These are phyloP conservation scores for Chrysotoxum bicinctum DNA, from an alignment of 2,888 invertebrate genomes.

Conservation along the genomic window DNA sequence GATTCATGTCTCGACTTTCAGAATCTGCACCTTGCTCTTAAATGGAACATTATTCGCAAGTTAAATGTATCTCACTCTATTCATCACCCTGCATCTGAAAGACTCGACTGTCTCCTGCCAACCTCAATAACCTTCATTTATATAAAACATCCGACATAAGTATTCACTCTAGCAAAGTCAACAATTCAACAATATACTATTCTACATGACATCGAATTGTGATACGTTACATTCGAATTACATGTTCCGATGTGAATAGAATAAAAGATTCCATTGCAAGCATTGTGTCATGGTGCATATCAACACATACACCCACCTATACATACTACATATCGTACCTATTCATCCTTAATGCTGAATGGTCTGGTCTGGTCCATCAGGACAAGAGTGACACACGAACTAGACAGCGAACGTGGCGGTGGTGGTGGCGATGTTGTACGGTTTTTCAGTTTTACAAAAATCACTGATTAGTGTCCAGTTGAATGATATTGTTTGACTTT, in stretches of 20 bases:
- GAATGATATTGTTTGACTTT: slow-evolving; percentile 49
- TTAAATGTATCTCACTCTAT: not conserved
- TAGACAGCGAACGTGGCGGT: slow-evolving; percentile 33
- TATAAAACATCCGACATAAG: slow-evolving; percentile 62
- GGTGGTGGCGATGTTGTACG: slow-evolving; percentile 50
- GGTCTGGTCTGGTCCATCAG: not conserved
- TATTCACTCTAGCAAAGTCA: slow-evolving; percentile 48
- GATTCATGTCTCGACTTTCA: not conserved
- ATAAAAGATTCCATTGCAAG: slow-evolving; percentile 63
- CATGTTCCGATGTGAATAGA: slow-evolving; percentile 58
- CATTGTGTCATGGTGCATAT: slow-evolving; percentile 51
- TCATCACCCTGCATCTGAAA: not conserved
- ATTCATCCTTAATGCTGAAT: not conserved
- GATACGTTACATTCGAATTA: slow-evolving; percentile 60
- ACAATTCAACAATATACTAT: slow-evolving; percentile 45
- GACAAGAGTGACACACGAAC: slow-evolving; percentile 25
- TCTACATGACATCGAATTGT: slow-evolving; percentile 56
- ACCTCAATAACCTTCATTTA: slow-evolving; percentile 29
- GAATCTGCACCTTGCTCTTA: not conserved
- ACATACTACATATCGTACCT: not conserved
- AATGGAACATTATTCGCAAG: not conserved
- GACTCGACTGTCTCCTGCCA: not conserved
- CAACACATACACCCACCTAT: not conserved
- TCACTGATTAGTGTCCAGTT: slow-evolving; percentile 59
- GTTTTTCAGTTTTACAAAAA: slow-evolving; percentile 56